Conservation (phyloP, 2,888 invertebrate genomes). For the Sinhomidia bicolor region DNA sequence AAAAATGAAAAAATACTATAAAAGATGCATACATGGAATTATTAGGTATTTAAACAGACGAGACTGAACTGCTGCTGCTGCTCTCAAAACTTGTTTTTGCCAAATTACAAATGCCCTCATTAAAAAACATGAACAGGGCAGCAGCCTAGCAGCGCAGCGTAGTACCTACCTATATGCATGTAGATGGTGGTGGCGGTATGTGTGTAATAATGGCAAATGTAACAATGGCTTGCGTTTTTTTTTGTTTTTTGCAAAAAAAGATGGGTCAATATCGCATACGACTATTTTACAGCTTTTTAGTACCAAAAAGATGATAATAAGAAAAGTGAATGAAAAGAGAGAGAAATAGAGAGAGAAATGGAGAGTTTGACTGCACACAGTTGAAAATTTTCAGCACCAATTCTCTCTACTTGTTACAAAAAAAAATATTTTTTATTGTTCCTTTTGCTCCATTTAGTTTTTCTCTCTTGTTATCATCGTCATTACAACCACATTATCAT, state of each 20-base stretch:
- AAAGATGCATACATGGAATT: not conserved
- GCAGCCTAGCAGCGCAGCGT: no score
- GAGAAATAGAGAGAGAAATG: not conserved
- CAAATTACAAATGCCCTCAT: constrained; percentile 57
- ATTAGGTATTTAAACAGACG: not conserved
- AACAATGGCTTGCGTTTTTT: no score
- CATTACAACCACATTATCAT: not conserved
- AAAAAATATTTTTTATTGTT: constrained; percentile 43
- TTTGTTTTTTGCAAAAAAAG: no score
- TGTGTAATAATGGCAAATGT: no score
- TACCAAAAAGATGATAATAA: not conserved
- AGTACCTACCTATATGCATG: no score
- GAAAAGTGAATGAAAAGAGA: not conserved
- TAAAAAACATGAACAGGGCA: constrained; percentile 29
- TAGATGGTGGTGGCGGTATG: no score
- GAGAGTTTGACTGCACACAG: not conserved
- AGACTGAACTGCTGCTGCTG: not conserved
- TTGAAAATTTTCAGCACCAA: no score
- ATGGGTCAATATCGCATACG: no score
- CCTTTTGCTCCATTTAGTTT: constrained; percentile 41
- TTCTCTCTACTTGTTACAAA: not conserved
- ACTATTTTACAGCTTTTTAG: no score
- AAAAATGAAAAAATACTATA: not conserved
- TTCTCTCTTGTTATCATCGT: constrained; percentile 14
- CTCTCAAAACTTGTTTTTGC: not conserved